These are phyloP conservation scores for Pseudoatta argentina DNA, from an alignment of 1,140 invertebrate species.

Conservation along the genomic window DNA sequence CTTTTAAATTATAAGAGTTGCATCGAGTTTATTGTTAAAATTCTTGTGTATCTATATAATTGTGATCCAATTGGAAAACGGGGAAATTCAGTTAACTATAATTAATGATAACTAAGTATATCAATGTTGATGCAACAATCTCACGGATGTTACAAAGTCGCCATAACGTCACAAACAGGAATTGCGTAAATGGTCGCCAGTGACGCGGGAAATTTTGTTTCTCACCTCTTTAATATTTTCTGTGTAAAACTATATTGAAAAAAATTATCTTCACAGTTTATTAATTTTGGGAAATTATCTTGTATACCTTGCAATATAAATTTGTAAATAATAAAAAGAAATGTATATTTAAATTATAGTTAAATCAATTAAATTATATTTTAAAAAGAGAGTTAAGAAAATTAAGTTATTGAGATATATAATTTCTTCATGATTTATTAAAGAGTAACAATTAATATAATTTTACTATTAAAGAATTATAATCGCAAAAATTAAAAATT, in stretches of 20 bases:
- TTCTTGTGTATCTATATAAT: neutral
- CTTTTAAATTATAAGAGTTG: neutral
- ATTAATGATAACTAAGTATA: neutral
- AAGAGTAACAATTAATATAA: no score
- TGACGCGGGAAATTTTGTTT: conserved; percentile 2
- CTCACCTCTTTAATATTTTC: neutral
- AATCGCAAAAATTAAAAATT: no score
- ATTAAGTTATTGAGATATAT: neutral
- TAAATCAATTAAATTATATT: neutral
- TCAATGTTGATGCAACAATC: neutral
- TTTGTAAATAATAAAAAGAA: conserved; percentile 24
- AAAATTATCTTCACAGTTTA: neutral
- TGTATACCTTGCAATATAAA: neutral
- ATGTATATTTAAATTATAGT: neutral
- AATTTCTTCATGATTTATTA: neutral
- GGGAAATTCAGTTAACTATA: conserved; percentile 13
- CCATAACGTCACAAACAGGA: neutral
- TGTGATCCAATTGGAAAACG: neutral
- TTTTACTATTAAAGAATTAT: no score
- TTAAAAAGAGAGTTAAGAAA: neutral
- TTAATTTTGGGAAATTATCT: conserved; percentile 11
- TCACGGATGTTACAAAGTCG: neutral
- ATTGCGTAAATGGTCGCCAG: neutral
- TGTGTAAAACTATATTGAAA: neutral
- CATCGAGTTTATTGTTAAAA: neutral